These are phyloP conservation scores for Rhipidura dahli DNA, from an alignment of 2,113 vertebrate genomes.

Conservation along the genomic window DNA sequence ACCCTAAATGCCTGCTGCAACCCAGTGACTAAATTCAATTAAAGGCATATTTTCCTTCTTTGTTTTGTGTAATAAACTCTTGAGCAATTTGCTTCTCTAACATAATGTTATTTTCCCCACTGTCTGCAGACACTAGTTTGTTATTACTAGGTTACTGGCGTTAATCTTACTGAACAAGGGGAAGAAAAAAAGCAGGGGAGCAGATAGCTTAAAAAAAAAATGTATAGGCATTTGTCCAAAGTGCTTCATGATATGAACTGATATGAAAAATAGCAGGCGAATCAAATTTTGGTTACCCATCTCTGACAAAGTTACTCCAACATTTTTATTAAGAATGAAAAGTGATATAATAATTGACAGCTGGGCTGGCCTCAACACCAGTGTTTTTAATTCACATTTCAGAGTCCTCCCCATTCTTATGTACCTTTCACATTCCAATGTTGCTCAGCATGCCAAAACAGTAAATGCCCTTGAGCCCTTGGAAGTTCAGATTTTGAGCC, in stretches of 20 bases:
- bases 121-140: not conserved
- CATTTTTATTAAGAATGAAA: not conserved
- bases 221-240: not conserved
- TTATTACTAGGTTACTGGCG: not conserved
- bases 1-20: constrained; percentile 22
- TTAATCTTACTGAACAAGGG: not conserved
- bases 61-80: constrained; percentile 16
- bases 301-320: not conserved
- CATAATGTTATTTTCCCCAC: not conserved
- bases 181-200: not conserved
- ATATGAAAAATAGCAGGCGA: not conserved
- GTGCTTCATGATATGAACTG: not conserved
- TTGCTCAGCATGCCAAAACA: not conserved
- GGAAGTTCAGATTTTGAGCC: not conserved
- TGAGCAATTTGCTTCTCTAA: constrained; percentile 34
- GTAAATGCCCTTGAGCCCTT: not conserved
- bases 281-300: not conserved
- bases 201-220: not conserved
- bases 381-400: not conserved
- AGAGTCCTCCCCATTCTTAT: not conserved
- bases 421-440: not conserved
- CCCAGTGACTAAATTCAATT: constrained; percentile 16
- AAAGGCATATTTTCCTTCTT: constrained; percentile 23
- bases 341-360: not conserved
- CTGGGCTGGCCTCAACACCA: not conserved